These are phyloP conservation scores for Centroberyx gerrardi DNA, from an alignment of 2,797 vertebrate species.

Conservation along the genomic window DNA sequence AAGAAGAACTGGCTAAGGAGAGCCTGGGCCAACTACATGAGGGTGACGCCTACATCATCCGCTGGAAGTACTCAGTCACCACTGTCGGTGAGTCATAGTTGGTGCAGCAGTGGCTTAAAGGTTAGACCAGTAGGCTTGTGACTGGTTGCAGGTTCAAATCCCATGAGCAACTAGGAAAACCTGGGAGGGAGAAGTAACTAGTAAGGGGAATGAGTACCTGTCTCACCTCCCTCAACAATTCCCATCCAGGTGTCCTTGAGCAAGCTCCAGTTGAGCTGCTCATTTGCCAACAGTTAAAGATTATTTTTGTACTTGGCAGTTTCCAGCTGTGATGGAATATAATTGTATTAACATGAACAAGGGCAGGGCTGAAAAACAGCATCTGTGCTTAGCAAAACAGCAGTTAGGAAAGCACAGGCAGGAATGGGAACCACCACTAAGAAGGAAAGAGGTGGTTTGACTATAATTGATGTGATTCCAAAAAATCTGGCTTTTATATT, in stretches of 20 bases:
- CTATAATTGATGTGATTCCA: background rate
- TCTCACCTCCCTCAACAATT: no score
- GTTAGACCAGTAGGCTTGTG: background rate
- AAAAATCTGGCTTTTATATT: background rate
- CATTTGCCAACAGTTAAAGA: background rate
- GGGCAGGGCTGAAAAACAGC: background rate
- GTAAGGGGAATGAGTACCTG: no score
- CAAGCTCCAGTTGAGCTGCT: background rate
- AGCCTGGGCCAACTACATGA: constrained; percentile 87
- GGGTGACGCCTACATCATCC: constrained; percentile 86
- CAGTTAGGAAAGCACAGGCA: no score
- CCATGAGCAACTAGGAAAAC: no score
- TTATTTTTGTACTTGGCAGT: background rate
- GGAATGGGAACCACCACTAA: no score
- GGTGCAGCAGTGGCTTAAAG: background rate
- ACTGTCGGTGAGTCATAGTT: constrained; percentile 81
- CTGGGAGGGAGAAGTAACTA: no score
- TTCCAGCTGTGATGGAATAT: no score
- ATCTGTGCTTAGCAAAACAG: no score
- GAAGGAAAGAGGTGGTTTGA: background rate
- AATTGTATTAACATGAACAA: no score
- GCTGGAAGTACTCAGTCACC: constrained; percentile 89
- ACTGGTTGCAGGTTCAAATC: no score
- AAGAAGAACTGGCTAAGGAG: constrained; percentile 80
- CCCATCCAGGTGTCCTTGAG: no score